phyloP scores from a whole-genome alignment of 2,113 vertebrate species.

The Pyxicephalus adspersus region DNA sequence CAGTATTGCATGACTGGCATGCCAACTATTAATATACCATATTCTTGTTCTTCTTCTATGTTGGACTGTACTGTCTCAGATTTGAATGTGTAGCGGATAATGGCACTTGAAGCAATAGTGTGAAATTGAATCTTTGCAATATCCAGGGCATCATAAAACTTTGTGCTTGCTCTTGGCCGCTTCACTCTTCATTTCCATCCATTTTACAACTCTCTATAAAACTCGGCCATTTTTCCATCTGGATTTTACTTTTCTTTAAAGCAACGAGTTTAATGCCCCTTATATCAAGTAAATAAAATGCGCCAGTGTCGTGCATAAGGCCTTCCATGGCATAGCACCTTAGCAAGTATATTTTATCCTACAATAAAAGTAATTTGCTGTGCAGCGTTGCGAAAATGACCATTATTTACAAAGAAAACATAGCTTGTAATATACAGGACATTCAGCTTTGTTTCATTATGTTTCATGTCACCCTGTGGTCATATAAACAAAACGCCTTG shows the following conservation, averaged over 20 bases:
- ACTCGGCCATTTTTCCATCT: constrained; percentile 15
- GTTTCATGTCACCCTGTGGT: not conserved
- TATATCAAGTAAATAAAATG: constrained; percentile 34
- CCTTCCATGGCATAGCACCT: not conserved
- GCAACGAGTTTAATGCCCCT: constrained; percentile 12
- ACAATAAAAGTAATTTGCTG: not conserved
- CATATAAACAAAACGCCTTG: no score
- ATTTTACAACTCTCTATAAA: constrained; percentile 11
- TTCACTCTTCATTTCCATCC: constrained; percentile 20
- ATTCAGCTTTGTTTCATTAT: not conserved
- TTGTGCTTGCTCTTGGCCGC: not conserved
- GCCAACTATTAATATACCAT: no score
- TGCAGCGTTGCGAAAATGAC: not conserved
- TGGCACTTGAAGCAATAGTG: constrained; percentile 13
- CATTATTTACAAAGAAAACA: not conserved
- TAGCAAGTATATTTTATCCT: not conserved
- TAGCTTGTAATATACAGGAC: not conserved
- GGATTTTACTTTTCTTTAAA: constrained; percentile 31
- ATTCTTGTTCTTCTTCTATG: no score
- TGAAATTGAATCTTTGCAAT: constrained; percentile 24
- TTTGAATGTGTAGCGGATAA: constrained; percentile 1
- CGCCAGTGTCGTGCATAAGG: not conserved
- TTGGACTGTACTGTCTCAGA: not conserved
- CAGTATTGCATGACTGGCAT: no score
- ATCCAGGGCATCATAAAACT: constrained; percentile 18